phyloP scores from a whole-genome alignment of 2,888 invertebrate species.

The Rhopalosiphum nymphaeae region DNA sequence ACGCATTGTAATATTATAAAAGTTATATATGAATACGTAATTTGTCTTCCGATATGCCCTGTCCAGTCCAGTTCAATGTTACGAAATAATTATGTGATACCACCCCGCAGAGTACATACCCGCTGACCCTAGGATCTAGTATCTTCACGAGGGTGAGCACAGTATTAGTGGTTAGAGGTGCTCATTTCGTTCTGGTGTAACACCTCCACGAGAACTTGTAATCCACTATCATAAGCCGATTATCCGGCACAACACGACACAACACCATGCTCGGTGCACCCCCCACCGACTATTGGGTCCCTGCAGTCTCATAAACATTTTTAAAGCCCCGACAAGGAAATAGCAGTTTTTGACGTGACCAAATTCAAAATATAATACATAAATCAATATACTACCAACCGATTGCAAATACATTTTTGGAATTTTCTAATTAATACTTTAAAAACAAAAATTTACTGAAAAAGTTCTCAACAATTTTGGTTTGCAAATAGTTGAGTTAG shows the following conservation, averaged over 20 bases:
- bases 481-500: not conserved
- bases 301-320: not conserved
- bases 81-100: not conserved
- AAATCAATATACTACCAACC: not conserved
- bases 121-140: not conserved
- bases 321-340: not conserved
- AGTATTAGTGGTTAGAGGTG: not conserved
- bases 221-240: constrained; percentile 58
- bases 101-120: not conserved
- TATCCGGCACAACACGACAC: not conserved
- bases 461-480: not conserved
- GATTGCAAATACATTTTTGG: not conserved
- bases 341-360: not conserved
- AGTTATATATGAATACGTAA: not conserved
- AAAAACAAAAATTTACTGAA: too few species aligned
- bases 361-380: not conserved
- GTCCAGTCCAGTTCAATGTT: not conserved
- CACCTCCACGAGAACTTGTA: constrained; percentile 56
- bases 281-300: not conserved
- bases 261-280: not conserved
- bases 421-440: not conserved
- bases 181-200: constrained; percentile 45
- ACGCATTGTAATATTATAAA: not conserved
- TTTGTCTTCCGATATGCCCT: not conserved
- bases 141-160: not conserved